Conservation (phyloP, 2,797 vertebrate genomes). For the Amazonetta brasiliensis region DNA sequence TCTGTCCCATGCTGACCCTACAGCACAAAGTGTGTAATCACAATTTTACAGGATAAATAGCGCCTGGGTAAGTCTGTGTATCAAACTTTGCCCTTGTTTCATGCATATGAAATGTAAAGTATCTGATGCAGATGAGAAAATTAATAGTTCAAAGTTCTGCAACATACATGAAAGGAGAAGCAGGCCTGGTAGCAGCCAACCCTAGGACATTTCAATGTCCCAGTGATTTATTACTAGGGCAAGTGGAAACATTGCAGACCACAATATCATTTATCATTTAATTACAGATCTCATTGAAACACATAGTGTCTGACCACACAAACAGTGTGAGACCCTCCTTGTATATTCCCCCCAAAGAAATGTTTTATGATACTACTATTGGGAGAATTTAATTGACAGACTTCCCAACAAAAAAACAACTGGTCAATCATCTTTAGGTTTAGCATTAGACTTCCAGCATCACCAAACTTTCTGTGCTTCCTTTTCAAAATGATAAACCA, state of each 20-base stretch:
- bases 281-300: slow-evolving; percentile 73
- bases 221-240: slow-evolving; percentile 77
- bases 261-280: slow-evolving; percentile 79
- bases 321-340: neutral
- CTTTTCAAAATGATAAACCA: slow-evolving; percentile 24
- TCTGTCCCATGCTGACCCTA: neutral
- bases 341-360: neutral
- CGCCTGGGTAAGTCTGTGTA: neutral
- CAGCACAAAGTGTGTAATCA: neutral
- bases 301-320: slow-evolving; percentile 48
- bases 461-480: neutral
- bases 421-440: neutral
- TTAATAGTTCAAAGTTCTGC: slow-evolving; percentile 22
- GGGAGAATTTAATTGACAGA: neutral
- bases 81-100: neutral
- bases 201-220: slow-evolving; percentile 67
- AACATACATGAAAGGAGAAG: slow-evolving; percentile 22
- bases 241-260: slow-evolving; percentile 70
- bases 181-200: slow-evolving; percentile 32
- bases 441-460: neutral
- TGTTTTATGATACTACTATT: neutral
- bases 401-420: neutral
- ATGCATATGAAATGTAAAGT: neutral
- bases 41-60: neutral
- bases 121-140: neutral